Evolutionary conservation across 2,797 vertebrate genomes (phyloP).

Genomic region (Nannoperca australis): DNA sequence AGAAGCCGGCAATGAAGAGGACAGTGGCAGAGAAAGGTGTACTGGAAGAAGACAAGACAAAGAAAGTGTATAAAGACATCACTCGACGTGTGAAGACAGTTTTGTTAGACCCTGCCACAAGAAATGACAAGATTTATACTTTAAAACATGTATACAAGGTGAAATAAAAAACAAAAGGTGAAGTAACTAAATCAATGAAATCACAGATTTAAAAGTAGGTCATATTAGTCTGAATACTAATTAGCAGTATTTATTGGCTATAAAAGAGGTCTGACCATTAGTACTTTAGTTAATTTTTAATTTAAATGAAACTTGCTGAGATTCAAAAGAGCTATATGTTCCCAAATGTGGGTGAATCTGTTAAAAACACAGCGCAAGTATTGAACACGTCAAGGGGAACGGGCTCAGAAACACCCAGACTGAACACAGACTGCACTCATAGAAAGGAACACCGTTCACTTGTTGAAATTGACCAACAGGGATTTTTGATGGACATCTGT

Average conservation of each 20-base stretch:
- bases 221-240: neutral
- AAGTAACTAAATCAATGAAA: constrained; percentile 10
- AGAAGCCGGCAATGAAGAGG: constrained; percentile 85
- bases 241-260: neutral
- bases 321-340: constrained; percentile 14
- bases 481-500: neutral
- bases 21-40: constrained; percentile 86
- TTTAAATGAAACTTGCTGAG: constrained; percentile 2
- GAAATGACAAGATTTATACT: neutral
- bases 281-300: neutral
- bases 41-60: constrained; percentile 62
- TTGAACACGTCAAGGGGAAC: constrained; percentile 6
- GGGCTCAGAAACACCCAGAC: constrained; percentile 5
- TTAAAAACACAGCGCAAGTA: constrained; percentile 20
- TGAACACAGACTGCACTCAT: neutral
- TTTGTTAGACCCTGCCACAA: neutral
- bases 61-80: constrained; percentile 5
- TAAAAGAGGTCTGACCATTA: neutral
- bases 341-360: constrained; percentile 15
- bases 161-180: neutral
- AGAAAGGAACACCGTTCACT: neutral
- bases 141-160: neutral
- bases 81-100: neutral
- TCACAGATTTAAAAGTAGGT: constrained; percentile 21
- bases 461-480: neutral